Base-by-base conservation (phyloP, 2,888 invertebrate species). In the Blastobasis adustella region DNA sequence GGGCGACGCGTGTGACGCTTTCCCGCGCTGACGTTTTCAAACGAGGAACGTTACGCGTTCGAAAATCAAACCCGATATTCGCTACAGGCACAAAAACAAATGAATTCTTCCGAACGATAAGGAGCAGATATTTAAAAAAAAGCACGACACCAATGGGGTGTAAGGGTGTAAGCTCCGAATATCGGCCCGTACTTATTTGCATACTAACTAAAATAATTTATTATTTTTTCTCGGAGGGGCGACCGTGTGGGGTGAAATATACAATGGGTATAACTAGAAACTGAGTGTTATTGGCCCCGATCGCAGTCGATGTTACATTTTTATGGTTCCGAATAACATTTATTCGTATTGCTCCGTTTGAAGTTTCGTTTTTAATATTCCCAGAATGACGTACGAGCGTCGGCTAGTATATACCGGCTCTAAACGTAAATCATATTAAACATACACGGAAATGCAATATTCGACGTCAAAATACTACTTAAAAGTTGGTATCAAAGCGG, bases 121-220 rank as follows among this genome's bases (percentile, higher is more conserved):
- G 82, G 71, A 77, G 67, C 73, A 74, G 76, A 79, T 71, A 76
- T 76, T 71, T 71, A 67, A 70, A 76, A 75, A 65, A 75, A 82
- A 81, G 69, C 69, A 70, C 71, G 72, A 67, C 71, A 69, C 80
- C 80, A 75, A 82, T 84, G 82, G 87, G 87, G 86, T 85, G 85
- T 83, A 76, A 23, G 23, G 23, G 23, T 23, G 23, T 23, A 23
- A 23, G 76, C 78, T 82, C 82, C 83, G 83, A 85, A 86, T 82
- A 84, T 87, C 83, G 82, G 82, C 68, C 78, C 73, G 67, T 63
- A 69, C 85, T 82, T 84, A 88, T 88, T 88, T 88, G 88, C 88
- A 88, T 88, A 87, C 86, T 88, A 87, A 88, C 87, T 88, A 88
- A 88, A 88, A 87, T 88, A 87, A 87, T 87, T 87, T 88, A 87